Percentiles rank a stretch among this genome's conserved stretches.
Conservation (phyloP, 1,140 invertebrate species). For the Alviniconcha marisindica region DNA sequence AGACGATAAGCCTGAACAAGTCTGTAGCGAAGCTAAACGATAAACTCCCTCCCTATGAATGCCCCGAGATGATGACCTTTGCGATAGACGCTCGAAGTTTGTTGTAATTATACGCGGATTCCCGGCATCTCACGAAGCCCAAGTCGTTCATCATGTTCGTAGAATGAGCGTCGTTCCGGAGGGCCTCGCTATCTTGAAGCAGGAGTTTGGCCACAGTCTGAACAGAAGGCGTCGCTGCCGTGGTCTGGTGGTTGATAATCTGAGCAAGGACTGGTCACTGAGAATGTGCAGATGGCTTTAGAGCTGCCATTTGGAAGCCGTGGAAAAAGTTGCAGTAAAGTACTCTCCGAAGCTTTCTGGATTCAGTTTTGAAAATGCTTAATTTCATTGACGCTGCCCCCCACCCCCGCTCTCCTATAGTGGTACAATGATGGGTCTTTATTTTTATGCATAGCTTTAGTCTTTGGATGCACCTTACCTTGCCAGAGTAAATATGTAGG, state of each 20-base stretch:
- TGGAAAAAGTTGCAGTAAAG: neutral
- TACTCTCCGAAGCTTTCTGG: no score
- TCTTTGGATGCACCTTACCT: no score
- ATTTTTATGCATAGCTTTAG: neutral
- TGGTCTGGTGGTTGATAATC: neutral
- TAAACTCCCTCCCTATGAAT: conserved; percentile 8
- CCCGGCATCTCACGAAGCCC: neutral
- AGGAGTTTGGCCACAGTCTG: neutral
- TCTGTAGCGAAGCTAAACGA: neutral
- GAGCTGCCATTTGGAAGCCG: neutral
- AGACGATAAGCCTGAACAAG: neutral
- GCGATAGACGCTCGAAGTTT: neutral
- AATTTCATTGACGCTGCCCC: neutral
- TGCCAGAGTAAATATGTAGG: no score
- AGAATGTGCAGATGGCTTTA: no score
- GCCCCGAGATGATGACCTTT: neutral
- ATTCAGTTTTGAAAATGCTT: no score
- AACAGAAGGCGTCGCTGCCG: neutral
- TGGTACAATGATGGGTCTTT: neutral
- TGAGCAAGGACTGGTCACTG: neutral
- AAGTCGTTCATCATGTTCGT: neutral
- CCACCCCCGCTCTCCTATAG: neutral
- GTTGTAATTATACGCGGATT: conserved; percentile 34
- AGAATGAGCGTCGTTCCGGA: neutral
- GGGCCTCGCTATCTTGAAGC: neutral